These are phyloP conservation scores for Cotesia chilonis DNA, from an alignment of 1,140 invertebrate species.

Conservation along the genomic window DNA sequence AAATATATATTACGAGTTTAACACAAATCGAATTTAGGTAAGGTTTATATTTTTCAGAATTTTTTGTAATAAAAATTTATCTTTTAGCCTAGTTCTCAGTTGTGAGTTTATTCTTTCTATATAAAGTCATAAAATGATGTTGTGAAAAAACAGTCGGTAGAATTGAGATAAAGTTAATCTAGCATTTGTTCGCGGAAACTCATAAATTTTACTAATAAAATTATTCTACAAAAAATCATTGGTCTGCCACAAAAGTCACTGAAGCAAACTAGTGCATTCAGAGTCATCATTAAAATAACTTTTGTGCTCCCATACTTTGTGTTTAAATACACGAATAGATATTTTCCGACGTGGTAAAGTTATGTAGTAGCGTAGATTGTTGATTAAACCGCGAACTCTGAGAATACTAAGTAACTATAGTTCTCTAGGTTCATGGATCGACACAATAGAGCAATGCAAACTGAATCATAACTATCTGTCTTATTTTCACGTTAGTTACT, in stretches of 20 bases:
- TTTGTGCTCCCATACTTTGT: neutral
- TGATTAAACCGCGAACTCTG: conserved; percentile 35
- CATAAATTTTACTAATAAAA: neutral
- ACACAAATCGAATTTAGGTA: too few species aligned
- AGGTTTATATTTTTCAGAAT: too few species aligned
- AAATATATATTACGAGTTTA: too few species aligned
- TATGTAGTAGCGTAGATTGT: conserved; percentile 36
- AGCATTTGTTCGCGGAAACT: neutral
- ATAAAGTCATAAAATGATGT: too few species aligned
- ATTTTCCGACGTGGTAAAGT: conserved; percentile 30
- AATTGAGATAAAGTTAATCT: neutral
- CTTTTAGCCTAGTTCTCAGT: too few species aligned
- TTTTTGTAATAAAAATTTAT: too few species aligned
- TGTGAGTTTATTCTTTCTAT: too few species aligned
- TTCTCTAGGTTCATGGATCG: conserved; percentile 12
- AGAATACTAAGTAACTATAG: conserved; percentile 28
- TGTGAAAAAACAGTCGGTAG: too few species aligned
- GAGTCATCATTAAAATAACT: conserved; percentile 9
- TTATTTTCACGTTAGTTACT: neutral
- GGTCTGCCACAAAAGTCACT: conserved; percentile 31
- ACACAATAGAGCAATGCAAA: conserved; percentile 4
- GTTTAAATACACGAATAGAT: conserved; percentile 25
- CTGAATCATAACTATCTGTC: conserved; percentile 23
- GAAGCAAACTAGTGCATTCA: conserved; percentile 24
- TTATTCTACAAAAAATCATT: conserved; percentile 30